Base-by-base conservation (phyloP, 2,888 invertebrate species). In the Pachycephus smyrnensis region DNA sequence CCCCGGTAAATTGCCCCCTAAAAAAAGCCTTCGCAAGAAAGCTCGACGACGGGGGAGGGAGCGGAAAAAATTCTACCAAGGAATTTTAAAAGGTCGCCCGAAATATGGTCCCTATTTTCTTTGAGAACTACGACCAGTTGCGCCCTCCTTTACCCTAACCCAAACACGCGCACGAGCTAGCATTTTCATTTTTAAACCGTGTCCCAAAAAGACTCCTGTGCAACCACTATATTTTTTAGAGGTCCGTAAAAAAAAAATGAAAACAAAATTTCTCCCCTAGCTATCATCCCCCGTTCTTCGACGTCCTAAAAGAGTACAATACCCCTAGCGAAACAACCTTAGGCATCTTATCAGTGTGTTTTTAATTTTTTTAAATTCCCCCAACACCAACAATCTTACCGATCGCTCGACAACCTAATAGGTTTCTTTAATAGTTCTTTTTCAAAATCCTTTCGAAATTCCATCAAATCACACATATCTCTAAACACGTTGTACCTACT, bases 1-100 rank as follows among this genome's bases (percentile, higher is more conserved):
- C 79, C 79, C 79, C 76, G 73, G 73, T 76, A 79, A 79, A 79
- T 79, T 79, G 79, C 79, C 76, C 75, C 78, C 78, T 76, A 76
- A 76, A 78, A 78, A 78, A 12, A 31, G 12, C 9, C 12, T 71
- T 9, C 71, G 40, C 55, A n/a, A 55, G 68, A 31, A 55, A 55
- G 31, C 32, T 11, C 12, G 11, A 15, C 9, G 32, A 15, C 9
- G 2, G 3, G 4, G 31, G 23, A 68, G 68, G 36, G 68, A 6
- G 30, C 12, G 71, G 23, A 37, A 35, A 15, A 36, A 35, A 9
- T 36, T 35, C 36, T n/a, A 75, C 36, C 12, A 12, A 76, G 68
- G 73, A 78, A 76, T 76, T 76, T 75, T 68, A 76, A 76, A 76
- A 76, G 75, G 75, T 75, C 69, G 30, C 40, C 40, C 75, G 55